Evolutionary conservation across 2,888 invertebrate genomes (phyloP), one percentile per base, ranked within the genome.

Genomic region (Stenodema calcarata): DNA sequence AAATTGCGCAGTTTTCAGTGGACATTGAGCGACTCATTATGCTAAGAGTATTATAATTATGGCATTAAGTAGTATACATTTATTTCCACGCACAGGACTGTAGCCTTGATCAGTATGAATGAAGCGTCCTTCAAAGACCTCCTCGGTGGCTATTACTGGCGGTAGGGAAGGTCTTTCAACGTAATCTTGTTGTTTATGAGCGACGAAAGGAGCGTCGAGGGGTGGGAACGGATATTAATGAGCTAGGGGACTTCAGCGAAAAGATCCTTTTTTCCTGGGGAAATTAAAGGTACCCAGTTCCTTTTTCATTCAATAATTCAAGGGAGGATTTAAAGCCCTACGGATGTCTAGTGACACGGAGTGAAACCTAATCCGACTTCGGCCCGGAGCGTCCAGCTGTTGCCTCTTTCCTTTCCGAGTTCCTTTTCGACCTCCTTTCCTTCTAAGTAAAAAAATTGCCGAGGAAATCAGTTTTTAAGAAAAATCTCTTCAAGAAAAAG

Each of bases 301-400:
- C 73, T 73, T 73, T 73, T 73, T 30, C 73, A 73, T 41, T 73
- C 73, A 73, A 73, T 73, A 73, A 73, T 73, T 73, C 73, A 73
- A 73, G 41, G 73, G 14, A 41, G 73, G 41, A 18, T 73, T 73
- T 35, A 73, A 35, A 35, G 35, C 73, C 9, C 69, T 0, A n/a
- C 70, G 35, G 35, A 28, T 11, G 70, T 35, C 30, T 6, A 23
- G 62, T 62, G 73, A 41, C 73, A 18, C 35, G 18, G 18, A 35
- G 35, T 73, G 73, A 18, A 73, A 73, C 73, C 73, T 73, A 73
- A 73, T 73, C 35, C 73, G 41, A 73, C 73, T 11, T 23, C 18
- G 18, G 35, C 73, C 73, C 18, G 1, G 18, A 73, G 73, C 35
- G 35, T 73, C 73, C 73, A 73, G 73, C 73, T 73, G 73, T 73